Base-by-base conservation (phyloP, 37 sponge, comb jelly and placozoan species). In the Ianthella basta region DNA sequence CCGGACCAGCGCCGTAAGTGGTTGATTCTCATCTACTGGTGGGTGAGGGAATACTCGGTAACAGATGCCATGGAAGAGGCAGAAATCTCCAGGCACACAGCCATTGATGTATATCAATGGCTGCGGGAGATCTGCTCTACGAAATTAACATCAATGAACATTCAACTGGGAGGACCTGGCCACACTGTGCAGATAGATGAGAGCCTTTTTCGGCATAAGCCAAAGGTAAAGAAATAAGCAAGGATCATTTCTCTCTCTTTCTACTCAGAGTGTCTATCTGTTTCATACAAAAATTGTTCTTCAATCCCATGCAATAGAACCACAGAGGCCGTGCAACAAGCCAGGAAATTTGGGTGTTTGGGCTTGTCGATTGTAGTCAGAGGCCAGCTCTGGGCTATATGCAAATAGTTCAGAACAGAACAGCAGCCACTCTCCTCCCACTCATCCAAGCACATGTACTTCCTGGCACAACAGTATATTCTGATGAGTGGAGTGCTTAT, bases 401-500 rank as follows among this genome's bases (percentile, higher is more conserved):
- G 90, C 60, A 86, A 57, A 59, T 93, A 6, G 94, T 93, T 0
- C 64, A 21, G 2, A 12, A 21, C 29, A 63, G 91, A 18, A 72
- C 83, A 41, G 88, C 91, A 80, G 83, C 86, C 60, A 93, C 94
- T 14, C 83, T 90, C 6, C 82, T 89, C 5, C 85, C 90, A 0
- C 86, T 93, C 24, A 89, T 93, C 37, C 82, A 83, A 25, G 44
- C 20, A 1, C 90, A 93, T 59, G 68, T 63, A 19, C 81, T 16
- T 5, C 89, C 86, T 55, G 88, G 82, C 18, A 81, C 88, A 6
- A 86, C 82, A n/a, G 35, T 86, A 0, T 74, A 86, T 44, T 89
- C 90, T 32, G 91, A 93, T 55, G 59, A 90, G 36, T 93, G 88
- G 91, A 80, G 77, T 14, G 83, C 88, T 27, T 94, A 91, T 35